Evolutionary conservation across 2,797 vertebrate genomes (phyloP), one percentile per base, ranked within the genome.

Genomic region (Erethizon dorsatum): DNA sequence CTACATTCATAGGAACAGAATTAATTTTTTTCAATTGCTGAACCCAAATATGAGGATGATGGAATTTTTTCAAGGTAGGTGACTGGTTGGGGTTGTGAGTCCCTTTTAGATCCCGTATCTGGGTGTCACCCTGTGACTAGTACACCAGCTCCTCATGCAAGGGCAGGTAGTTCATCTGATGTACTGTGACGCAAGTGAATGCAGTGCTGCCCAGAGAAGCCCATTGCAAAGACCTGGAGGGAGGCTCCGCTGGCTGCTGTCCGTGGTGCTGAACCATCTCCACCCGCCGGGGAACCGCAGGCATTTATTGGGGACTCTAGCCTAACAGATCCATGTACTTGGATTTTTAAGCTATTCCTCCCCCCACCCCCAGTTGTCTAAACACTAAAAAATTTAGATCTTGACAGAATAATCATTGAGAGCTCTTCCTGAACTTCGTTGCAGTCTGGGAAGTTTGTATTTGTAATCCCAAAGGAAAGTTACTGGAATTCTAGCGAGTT

Each of bases 241-340:
- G 0, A 7, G 2, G 14, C 4, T 2, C 4, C 1, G 0, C 1
- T 0, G 26, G 26, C 10, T 2, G 73, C 95, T 94, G 92, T 95
- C 88, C 91, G 0, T 33, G 94, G 96, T 97, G 0, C 95, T 96
- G 93, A 96, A 89, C 13, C 5, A 9, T 33, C 2, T 1, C 1
- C 0, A 52, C 4, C 52, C 5, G 14, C 45, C 24, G 8, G 20
- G 9, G n/a, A 50, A 5, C 1, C 1, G 28, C 50, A 41, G 4
- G 26, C 37, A 12, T 4, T 59, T 6, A 2, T 5, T 52, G 47
- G 63, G 31, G 82, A 28, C 3, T 71, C 24, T 84, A 80, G 26
- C 6, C 33, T 65, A 20, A 47, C 31, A 83, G 9, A 37, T 47
- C 18, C 6, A 17, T 41, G 69, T 22, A 5, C 28, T 80, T 20